Base-by-base conservation (phyloP, 2,113 vertebrate species). In the Casuarius casuarius region DNA sequence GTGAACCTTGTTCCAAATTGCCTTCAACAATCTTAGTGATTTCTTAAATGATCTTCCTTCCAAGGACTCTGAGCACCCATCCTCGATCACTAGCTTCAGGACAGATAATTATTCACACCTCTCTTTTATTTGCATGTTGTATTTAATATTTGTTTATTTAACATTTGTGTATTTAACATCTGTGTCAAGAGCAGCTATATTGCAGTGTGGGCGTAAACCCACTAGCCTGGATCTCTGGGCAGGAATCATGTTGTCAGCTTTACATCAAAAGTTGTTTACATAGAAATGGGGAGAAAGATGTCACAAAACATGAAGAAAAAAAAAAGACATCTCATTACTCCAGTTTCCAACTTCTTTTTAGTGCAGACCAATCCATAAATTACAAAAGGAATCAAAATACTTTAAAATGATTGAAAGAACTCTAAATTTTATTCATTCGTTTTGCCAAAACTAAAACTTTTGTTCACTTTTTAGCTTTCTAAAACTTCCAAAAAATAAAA, bases 111-210 rank as follows among this genome's bases (percentile, higher is more conserved):
- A 40, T 11, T 44, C 25, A 44, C 48, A 54, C 26, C 17, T 33
- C 21, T 38, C 12, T 11, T 88, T 82, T 49, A 2, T 68, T 44
- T 63, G 25, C 29, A 20, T 4, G 1, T 11, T 7, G 0, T 4
- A 12, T 33, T 46, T 46, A 46, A 46, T 16, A 46, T 46, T 46
- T 16, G 44, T 46, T 15, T 46, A 46, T 15, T 71, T 44, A 33
- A 54, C 46, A n/a, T 13, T 2, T 15, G 3, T 19, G 17, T 48
- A 48, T 48, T 48, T 48, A 48, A 26, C 49, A 79, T n/a, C 79
- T 48, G 42, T 29, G 54, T 54, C 77, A 63, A 18, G 81, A 7
- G 15, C 81, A 22, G 4, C 65, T 54, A 23, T 80, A 42, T 84
- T 79, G 52, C 1, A 7, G 4, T 14, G 89, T 62, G 72, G 59